These are phyloP conservation scores for Lepidocyrtoides sp. DNA, from an alignment of 2,888 invertebrate genomes.

Conservation along the genomic window DNA sequence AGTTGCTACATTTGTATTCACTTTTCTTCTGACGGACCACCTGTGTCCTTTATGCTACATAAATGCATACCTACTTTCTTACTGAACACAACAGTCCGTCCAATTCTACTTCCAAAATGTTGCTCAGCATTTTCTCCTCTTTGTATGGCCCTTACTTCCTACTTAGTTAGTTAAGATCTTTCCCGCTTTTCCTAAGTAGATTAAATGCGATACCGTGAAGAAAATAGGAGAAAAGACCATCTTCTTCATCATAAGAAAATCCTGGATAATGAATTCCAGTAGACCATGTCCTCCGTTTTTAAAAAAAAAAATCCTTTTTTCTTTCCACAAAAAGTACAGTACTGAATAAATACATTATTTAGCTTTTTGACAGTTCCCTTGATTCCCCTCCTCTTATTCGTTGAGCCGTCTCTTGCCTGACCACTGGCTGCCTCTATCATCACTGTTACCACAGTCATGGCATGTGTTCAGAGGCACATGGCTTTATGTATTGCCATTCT, in stretches of 20 bases:
- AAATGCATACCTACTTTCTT: not conserved
- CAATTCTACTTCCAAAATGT: no score
- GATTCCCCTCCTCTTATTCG: constrained; percentile 6
- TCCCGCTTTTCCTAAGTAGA: constrained; percentile 34
- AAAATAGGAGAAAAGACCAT: constrained; percentile 14
- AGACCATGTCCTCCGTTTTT: no score
- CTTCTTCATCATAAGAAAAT: not conserved
- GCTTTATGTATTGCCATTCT: no score
- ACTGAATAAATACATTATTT: constrained; percentile 55
- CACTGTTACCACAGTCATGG: no score
- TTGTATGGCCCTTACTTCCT: not conserved
- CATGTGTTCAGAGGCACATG: not conserved
- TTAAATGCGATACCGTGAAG: constrained; percentile 57
- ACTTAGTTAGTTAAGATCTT: no score
- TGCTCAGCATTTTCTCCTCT: not conserved
- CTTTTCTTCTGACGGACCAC: constrained; percentile 59
- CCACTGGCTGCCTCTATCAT: not conserved
- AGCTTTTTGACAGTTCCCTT: constrained; percentile 55
- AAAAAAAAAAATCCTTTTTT: no score
- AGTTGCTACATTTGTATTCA: constrained; percentile 43
- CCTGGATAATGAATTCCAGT: not conserved
- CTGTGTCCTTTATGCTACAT: constrained; percentile 30
- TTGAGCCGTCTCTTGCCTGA: not conserved
- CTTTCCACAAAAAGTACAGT: not conserved
- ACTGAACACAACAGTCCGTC: not conserved